Conservation (phyloP, 2,113 vertebrate genomes). For the Lynx canadensis region DNA sequence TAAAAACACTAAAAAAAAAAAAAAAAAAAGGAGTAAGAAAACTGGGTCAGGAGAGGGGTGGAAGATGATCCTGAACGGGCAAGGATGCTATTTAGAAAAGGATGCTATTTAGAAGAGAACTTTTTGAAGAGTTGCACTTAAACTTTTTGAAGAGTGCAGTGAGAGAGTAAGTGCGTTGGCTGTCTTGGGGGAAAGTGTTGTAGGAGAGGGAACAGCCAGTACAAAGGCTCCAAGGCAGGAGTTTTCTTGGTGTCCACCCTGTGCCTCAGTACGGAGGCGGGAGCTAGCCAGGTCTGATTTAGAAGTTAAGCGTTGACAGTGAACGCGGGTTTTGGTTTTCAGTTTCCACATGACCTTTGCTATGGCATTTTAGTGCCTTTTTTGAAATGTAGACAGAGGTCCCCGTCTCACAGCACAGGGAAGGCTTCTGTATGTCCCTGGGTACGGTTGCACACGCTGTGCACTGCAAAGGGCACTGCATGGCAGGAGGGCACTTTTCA, state of each 20-base stretch:
- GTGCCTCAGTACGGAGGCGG: neutral
- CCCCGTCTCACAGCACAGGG: neutral
- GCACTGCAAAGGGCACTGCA: rapidly evolving
- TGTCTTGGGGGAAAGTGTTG: neutral
- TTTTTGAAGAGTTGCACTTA: neutral
- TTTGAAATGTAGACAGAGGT: neutral
- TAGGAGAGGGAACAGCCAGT: neutral
- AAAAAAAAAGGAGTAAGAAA: neutral
- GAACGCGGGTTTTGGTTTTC: neutral
- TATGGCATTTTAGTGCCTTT: neutral
- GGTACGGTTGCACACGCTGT: neutral
- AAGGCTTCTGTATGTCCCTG: neutral
- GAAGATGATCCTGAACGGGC: neutral
- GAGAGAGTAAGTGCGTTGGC: neutral
- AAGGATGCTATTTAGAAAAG: neutral
- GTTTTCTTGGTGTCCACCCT: neutral
- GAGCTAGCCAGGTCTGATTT: neutral
- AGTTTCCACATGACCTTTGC: neutral
- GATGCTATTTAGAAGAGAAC: neutral
- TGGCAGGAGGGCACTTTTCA: rapidly evolving
- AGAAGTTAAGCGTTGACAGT: neutral
- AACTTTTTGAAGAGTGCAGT: too few species aligned
- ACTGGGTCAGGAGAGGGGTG: neutral
- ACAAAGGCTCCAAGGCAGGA: neutral
- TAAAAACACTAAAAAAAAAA: neutral